phyloP scores from a whole-genome alignment of 2,113 vertebrate genomes.

The Perca fluviatilis region DNA sequence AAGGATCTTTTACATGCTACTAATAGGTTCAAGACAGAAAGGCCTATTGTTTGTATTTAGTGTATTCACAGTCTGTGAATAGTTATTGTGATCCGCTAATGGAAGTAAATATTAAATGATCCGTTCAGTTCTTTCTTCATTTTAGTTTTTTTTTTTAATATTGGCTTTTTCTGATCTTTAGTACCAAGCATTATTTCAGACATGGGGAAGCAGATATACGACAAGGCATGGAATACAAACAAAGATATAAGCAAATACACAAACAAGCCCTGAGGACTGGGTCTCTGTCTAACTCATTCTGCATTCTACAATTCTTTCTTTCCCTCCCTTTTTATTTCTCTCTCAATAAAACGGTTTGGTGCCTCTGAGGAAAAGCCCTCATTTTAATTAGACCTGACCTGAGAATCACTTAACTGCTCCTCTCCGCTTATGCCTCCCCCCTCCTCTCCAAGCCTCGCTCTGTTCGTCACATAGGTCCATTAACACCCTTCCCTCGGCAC shows the following conservation, averaged over 20 bases:
- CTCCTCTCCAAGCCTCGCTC: conserved; percentile 70
- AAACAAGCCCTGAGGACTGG: conserved; percentile 54
- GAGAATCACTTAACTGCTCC: conserved; percentile 84
- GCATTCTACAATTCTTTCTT: conserved; percentile 66
- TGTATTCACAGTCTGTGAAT: conserved; percentile 21
- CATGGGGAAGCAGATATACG: conserved; percentile 49
- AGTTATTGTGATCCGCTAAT: conserved; percentile 33
- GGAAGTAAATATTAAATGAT: conserved; percentile 54
- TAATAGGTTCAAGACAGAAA: conserved; percentile 57
- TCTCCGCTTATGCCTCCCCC: conserved; percentile 65
- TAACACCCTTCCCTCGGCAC: conserved; percentile 84
- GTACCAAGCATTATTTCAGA: conserved; percentile 50
- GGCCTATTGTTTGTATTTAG: conserved; percentile 19
- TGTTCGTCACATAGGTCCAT: conserved; percentile 83
- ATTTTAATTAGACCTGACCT: conserved; percentile 86
- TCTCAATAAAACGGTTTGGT: conserved; percentile 74
- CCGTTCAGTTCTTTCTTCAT: conserved; percentile 33
- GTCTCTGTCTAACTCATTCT: conserved; percentile 68
- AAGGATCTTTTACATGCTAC: conserved; percentile 19
- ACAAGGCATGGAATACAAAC: conserved; percentile 59
- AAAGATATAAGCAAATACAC: conserved; percentile 64
- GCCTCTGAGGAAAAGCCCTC: conserved; percentile 82
- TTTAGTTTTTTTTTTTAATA: conserved; percentile 36
- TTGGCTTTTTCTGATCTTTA: conserved; percentile 46
- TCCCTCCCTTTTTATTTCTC: conserved; percentile 71